phyloP scores from a whole-genome alignment of 2,113 vertebrate genomes.

The Caretta caretta region DNA sequence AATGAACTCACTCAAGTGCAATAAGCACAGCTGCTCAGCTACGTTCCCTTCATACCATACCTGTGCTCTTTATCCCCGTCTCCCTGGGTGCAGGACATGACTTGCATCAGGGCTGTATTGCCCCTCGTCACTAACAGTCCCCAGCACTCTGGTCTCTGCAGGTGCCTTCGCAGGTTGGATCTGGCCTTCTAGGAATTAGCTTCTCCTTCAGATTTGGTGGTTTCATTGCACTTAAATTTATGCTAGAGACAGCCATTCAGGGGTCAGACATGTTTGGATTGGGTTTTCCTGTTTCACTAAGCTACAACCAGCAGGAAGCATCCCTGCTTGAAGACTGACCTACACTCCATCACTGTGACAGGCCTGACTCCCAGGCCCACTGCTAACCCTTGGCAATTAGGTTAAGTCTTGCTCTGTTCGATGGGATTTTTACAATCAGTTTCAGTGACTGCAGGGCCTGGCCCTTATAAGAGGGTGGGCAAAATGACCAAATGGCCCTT shows the following conservation, averaged over 20 bases:
- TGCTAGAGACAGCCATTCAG: background rate
- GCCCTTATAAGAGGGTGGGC: background rate
- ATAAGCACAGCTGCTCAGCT: background rate
- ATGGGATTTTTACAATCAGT: fast-evolving
- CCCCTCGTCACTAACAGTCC: background rate
- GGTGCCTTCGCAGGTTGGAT: background rate
- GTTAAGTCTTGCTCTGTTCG: background rate
- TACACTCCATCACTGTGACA: fast-evolving
- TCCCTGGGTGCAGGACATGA: fast-evolving
- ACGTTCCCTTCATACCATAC: background rate
- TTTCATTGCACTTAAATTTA: background rate
- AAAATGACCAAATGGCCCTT: background rate
- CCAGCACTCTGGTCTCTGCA: fast-evolving
- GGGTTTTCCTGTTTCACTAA: background rate
- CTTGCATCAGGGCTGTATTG: background rate
- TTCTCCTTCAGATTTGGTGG: background rate
- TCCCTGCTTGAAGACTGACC: background rate
- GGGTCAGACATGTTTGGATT: background rate
- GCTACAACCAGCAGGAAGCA: background rate
- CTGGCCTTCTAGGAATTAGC: background rate
- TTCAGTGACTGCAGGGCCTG: background rate
- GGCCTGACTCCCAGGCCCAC: fast-evolving
- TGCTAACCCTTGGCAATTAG: fast-evolving
- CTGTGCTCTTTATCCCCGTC: background rate
- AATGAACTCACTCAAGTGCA: fast-evolving